Base-by-base conservation (phyloP, 2,113 vertebrate genomes). In the Heterocephalus glaber region DNA sequence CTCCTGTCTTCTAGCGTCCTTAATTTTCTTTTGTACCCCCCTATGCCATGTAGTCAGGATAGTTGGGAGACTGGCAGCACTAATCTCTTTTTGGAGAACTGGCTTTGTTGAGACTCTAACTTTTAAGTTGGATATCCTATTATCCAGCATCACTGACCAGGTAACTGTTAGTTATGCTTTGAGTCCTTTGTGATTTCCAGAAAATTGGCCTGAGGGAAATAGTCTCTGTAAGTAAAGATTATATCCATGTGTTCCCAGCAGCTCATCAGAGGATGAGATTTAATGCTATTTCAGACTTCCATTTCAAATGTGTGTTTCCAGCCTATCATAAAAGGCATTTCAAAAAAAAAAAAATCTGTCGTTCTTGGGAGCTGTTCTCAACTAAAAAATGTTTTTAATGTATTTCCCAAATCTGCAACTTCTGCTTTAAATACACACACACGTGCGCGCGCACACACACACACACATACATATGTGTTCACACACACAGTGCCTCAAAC, bases 251-350 rank as follows among this genome's bases (percentile, higher is more conserved):
- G 74, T 70, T 96, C 63, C 74, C 52, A 93, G 80, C 3, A 84
- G 80, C 91, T 96, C 89, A 92, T 96, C 93, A 95, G 74, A 97
- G 68, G 89, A 89, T 79, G 58, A 95, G 92, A 94, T 94, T 74
- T 94, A 92, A 95, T 93, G 88, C 52, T 95, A 76, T 94, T 97
- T 96, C 66, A 83, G 74, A 92, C 49, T 72, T 26, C 79, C 56
- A 74, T 90, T 96, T 97, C 44, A 96, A 97, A 96, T 79, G 95
- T 0, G 0, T 96, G 66, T 96, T 94, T 97, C 81, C 35, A 95
- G 84, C 12, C 66, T 93, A 58, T 93, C 85, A 68, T 82, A 74
- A 92, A 93, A 95, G n/a, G 52, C 83, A 93, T 56, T 89, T n/a
- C 7, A 68, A 86, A 95, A 90, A n/a, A n/a, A 68, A 86, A 95